phyloP scores from a whole-genome alignment of 2,113 vertebrate genomes.

The Labeo catla region DNA sequence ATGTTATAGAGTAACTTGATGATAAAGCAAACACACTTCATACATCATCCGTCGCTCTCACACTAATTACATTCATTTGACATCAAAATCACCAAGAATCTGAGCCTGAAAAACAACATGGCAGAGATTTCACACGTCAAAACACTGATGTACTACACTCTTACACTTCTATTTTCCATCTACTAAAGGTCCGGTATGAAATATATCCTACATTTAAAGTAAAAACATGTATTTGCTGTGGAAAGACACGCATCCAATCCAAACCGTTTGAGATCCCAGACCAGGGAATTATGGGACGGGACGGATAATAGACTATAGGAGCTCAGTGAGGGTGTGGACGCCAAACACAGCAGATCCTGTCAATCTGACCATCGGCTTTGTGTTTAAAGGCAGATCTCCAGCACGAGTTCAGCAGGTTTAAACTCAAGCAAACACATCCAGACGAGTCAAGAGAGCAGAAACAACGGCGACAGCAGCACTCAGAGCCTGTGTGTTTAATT shows the following conservation, averaged over 20 bases:
- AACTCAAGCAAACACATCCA: too few relatives aligned
- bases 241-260: not conserved
- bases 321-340: not conserved
- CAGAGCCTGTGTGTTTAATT: too few relatives aligned
- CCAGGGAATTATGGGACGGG: not conserved
- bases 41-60: not conserved
- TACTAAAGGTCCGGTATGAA: not conserved
- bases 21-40: not conserved
- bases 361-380: constrained; percentile 34
- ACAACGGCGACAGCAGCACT: too few relatives aligned
- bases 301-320: not conserved
- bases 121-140: not conserved
- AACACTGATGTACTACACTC: not conserved
- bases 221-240: not conserved
- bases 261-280: not conserved
- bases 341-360: constrained; percentile 10
- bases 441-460: too few relatives aligned
- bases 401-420: not conserved
- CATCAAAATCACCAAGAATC: not conserved
- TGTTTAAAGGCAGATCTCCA: constrained; percentile 42
- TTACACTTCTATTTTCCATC: not conserved
- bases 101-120: not conserved
- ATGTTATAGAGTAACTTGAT: not conserved
- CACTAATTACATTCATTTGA: not conserved
- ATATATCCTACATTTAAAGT: not conserved